These are phyloP conservation scores for Emys orbicularis DNA, from an alignment of 2,797 vertebrate species.

Conservation along the genomic window DNA sequence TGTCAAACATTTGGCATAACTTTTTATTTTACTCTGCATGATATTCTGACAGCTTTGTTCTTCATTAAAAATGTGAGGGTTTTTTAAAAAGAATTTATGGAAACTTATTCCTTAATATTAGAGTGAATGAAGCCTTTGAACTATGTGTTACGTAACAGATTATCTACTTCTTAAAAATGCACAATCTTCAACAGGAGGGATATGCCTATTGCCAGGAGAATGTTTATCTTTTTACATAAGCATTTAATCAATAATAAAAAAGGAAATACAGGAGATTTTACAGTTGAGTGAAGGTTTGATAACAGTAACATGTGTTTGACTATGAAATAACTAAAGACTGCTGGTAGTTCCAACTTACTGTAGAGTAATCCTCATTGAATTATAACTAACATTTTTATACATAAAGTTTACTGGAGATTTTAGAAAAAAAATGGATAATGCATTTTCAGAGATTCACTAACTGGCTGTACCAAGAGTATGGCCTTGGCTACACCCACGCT, in stretches of 20 bases:
- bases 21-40: slow-evolving; percentile 38
- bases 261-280: not conserved
- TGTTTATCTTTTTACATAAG: not conserved
- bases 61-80: not conserved
- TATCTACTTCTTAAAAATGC: too few species aligned
- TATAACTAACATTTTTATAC: not conserved
- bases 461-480: not conserved
- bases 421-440: not conserved
- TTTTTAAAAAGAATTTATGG: not conserved
- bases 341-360: not conserved
- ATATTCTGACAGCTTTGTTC: slow-evolving; percentile 48
- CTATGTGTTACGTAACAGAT: not conserved
- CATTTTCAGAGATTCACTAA: not conserved
- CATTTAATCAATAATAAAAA: not conserved
- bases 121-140: not conserved
- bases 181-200: not conserved
- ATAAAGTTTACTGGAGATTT: not conserved
- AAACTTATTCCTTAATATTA: not conserved
- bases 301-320: not conserved
- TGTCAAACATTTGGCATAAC: slow-evolving; percentile 46
- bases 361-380: not conserved
- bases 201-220: not conserved
- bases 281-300: not conserved
- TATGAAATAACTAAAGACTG: not conserved
- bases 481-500: too few species aligned